Conservation (phyloP, 2,888 invertebrate species). For the Limnephilus auricula region DNA sequence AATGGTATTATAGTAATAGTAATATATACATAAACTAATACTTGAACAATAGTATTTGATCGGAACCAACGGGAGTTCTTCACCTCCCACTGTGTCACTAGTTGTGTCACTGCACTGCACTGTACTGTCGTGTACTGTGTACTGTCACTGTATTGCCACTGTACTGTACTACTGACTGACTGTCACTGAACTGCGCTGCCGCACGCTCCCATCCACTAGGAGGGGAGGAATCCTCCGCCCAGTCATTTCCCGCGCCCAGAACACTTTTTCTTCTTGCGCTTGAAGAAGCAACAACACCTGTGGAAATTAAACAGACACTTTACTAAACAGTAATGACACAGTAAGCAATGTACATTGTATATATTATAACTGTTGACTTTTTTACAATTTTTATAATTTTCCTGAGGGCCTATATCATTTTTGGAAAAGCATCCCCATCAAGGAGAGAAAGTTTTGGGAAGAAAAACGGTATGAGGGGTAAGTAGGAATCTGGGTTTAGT, state of each 20-base stretch:
- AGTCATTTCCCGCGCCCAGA: constrained; percentile 93
- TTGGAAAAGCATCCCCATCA: too few species aligned
- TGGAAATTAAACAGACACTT: constrained; percentile 72
- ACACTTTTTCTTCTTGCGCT: constrained; percentile 98
- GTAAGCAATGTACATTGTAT: not conserved
- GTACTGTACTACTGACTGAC: not conserved
- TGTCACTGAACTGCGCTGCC: constrained; percentile 14
- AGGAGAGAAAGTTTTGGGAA: too few species aligned
- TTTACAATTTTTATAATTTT: too few species aligned
- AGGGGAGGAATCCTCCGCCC: constrained; percentile 74
- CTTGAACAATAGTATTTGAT: constrained; percentile 47
- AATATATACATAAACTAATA: constrained; percentile 52
- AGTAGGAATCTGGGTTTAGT: too few species aligned
- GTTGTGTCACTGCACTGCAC: constrained; percentile 3
- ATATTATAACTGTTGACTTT: too few species aligned
- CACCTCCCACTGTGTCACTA: constrained; percentile 26
- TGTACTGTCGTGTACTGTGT: too few species aligned
- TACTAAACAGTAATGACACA: constrained; percentile 68
- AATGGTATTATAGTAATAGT: constrained; percentile 51
- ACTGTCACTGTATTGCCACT: not conserved
- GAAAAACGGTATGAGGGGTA: too few species aligned
- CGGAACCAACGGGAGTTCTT: constrained; percentile 39
- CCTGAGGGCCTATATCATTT: too few species aligned
- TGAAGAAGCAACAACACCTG: constrained; percentile 99
- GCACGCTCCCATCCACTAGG: constrained; percentile 6